These are phyloP conservation scores for Hirtodrosophila alboralis DNA, from an alignment of 2,888 invertebrate species.

Conservation along the genomic window DNA sequence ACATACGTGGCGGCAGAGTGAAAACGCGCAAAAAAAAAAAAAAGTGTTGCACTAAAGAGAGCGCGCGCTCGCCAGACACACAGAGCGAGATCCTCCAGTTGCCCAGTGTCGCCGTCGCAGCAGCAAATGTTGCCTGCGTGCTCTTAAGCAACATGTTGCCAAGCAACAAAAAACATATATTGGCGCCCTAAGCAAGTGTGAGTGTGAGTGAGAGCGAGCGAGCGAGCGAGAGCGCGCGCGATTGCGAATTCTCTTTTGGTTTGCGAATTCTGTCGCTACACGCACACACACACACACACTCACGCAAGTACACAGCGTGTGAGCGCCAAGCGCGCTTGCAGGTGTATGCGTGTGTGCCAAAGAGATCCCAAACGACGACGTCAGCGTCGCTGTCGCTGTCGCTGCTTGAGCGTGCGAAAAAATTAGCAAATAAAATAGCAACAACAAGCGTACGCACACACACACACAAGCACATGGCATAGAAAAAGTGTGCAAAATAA, in stretches of 20 bases:
- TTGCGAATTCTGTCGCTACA: slow-evolving; percentile 53
- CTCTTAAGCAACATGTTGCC: slow-evolving; percentile 49
- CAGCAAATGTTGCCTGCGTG: slow-evolving; percentile 38
- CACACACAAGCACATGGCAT: slow-evolving; percentile 52
- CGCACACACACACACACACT: slow-evolving; percentile 28
- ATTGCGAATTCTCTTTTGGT: slow-evolving; percentile 74
- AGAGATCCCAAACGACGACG: slow-evolving; percentile 56
- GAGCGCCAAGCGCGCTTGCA: slow-evolving; percentile 4
- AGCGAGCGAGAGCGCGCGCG: slow-evolving; percentile 39
- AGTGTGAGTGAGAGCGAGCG: slow-evolving; percentile 1
- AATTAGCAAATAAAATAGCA: slow-evolving; percentile 62
- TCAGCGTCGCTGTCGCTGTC: slow-evolving; percentile 15
- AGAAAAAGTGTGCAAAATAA: slow-evolving; percentile 61
- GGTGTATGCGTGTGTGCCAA: slow-evolving; percentile 44
- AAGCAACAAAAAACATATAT: slow-evolving; percentile 22
- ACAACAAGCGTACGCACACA: slow-evolving; percentile 33
- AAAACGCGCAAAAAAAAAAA: slow-evolving; percentile 41
- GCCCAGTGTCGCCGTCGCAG: slow-evolving; percentile 8
- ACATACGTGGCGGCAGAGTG: slow-evolving; percentile 34
- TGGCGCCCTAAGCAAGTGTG: too few species aligned
- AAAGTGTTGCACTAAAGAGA: slow-evolving; percentile 34
- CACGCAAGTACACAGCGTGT: too few species aligned
- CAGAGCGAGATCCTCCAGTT: slow-evolving; percentile 60
- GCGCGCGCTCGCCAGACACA: too few species aligned
- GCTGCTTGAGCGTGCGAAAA: slow-evolving; percentile 63